Conservation (phyloP, 2,797 vertebrate species). For the Okamejei kenojei region DNA sequence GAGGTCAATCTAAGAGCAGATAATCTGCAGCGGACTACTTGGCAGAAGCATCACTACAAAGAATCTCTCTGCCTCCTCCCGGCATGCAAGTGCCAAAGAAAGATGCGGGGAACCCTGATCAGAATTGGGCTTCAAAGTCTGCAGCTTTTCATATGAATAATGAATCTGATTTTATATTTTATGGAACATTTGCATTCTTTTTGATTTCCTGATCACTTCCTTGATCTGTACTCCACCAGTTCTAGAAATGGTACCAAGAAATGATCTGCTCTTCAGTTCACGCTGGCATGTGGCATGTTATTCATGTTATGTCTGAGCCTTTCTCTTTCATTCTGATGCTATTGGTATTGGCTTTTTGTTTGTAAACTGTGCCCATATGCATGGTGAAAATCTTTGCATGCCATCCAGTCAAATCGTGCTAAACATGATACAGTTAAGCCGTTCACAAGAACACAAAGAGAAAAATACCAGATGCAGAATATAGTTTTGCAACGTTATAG, state of each 20-base stretch:
- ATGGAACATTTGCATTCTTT: not conserved
- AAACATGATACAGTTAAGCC: no score
- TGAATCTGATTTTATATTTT: not conserved
- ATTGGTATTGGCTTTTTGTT: no score
- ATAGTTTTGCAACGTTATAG: no score
- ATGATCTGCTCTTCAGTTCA: not conserved
- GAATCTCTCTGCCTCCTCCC: not conserved
- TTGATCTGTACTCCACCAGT: not conserved
- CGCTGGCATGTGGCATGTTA: not conserved
- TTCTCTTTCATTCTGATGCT: not conserved
- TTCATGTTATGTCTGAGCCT: not conserved
- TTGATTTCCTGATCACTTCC: not conserved
- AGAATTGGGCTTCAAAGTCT: not conserved
- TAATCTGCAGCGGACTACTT: not conserved
- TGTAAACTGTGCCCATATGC: no score
- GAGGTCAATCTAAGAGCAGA: not conserved
- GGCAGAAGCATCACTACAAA: not conserved
- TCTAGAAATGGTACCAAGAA: not conserved
- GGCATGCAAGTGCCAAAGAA: not conserved
- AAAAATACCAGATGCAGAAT: no score
- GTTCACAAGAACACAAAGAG: no score
- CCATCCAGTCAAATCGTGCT: no score
- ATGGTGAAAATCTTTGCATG: no score
- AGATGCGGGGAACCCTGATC: not conserved
- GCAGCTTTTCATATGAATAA: no score